phyloP scores from a whole-genome alignment of 2,797 vertebrate genomes.

The Brotula barbata region DNA sequence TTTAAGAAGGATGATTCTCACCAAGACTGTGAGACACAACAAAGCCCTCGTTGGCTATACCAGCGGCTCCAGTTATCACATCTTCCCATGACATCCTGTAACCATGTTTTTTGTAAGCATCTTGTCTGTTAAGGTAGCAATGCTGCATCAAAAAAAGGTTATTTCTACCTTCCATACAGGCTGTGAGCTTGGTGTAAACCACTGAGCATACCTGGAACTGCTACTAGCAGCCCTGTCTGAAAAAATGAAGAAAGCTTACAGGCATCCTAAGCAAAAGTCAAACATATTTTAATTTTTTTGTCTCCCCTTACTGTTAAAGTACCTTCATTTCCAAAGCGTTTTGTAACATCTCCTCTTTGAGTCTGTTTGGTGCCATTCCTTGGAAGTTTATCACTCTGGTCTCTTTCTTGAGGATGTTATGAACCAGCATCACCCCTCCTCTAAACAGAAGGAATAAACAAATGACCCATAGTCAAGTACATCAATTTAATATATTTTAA shows the following conservation, averaged over 20 bases:
- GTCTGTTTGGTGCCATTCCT: slow-evolving; percentile 80
- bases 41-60: slow-evolving; percentile 84
- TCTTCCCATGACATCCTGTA: slow-evolving; percentile 83
- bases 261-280: no score
- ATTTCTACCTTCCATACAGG: slow-evolving; percentile 84
- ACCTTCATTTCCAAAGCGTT: slow-evolving; percentile 80
- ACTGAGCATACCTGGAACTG: slow-evolving; percentile 86
- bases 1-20: slow-evolving; percentile 58
- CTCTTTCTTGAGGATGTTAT: slow-evolving; percentile 82
- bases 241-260: slow-evolving; percentile 1
- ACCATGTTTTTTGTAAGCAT: slow-evolving; percentile 1
- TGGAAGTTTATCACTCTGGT: slow-evolving; percentile 86
- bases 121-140: background rate
- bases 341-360: slow-evolving; percentile 76
- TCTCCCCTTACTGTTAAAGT: slow-evolving; percentile 7
- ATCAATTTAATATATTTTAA: background rate
- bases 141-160: background rate
- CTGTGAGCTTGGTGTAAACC: slow-evolving; percentile 84
- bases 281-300: no score
- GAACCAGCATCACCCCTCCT: slow-evolving; percentile 88
- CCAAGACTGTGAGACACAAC: slow-evolving; percentile 86
- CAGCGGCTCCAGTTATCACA: slow-evolving; percentile 76
- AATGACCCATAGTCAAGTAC: background rate
- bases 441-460: slow-evolving; percentile 62
- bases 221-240: slow-evolving; percentile 86